Base-by-base conservation (phyloP, 1,140 invertebrate species). In the Scaptomyza graminum region DNA sequence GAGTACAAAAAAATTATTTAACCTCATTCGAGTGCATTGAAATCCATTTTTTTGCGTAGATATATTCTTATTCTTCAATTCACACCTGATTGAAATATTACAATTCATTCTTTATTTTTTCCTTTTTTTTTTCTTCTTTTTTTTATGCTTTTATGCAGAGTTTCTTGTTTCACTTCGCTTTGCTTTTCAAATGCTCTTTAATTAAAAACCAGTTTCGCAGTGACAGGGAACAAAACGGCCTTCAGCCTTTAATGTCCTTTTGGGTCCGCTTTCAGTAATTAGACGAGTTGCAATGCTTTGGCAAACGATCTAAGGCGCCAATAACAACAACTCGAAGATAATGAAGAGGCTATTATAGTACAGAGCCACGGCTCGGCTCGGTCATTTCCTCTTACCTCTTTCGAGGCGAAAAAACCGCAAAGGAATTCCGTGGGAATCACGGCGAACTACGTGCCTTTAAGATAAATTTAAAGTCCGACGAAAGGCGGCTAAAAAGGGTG, bases 11-110 rank as follows among this genome's bases (percentile, higher is more conserved):
- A 88, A 31, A 31, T 71, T 79, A 68, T 87, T 88, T 63, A 74
- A 68, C 62, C 72, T 88, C 79, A 87, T 88, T 79, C n/a, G 88
- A 84, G 73, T 76, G 79, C 79, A 79, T 87, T 87, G 68, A 87
- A 79, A 70, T 55, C 22, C 39, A 68, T 65, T 64, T 47, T 59
- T 67, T n/a, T n/a, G n/a, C n/a, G n/a, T n/a, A n/a, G n/a, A n/a
- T n/a, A n/a, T n/a, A n/a, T n/a, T n/a, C n/a, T n/a, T n/a, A n/a
- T n/a, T n/a, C n/a, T n/a, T n/a, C n/a, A n/a, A 47, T 87, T 87
- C 72, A 88, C 83, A 88, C 79, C 83, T 87, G 76, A 87, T 73
- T 88, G 76, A 52, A 83, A 63, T 57, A 47, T 34, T 15, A 67
- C 63, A 66, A 50, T 79, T 54, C 52, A 76, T 74, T 73, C 69